Base-by-base conservation (phyloP, 2,797 vertebrate genomes). In the Paedocypris micromegethes region DNA sequence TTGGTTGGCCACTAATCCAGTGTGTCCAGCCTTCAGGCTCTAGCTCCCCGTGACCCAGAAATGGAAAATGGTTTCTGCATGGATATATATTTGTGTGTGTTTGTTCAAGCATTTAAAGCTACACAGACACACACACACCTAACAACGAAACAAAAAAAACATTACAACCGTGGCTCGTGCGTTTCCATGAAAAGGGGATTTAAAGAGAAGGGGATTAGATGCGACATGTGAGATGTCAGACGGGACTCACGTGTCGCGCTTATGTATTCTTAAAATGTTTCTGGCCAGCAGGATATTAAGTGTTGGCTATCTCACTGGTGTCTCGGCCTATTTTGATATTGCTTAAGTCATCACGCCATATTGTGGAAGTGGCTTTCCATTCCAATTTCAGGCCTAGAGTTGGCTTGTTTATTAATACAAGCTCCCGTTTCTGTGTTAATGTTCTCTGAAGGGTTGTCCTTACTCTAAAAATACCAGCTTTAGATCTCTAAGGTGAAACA, bases 321-420 rank as follows among this genome's bases (percentile, higher is more conserved):
- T 39, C 3, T 3, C 2, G 42, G 9, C 76, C 77, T 78, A 78
- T 81, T 84, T 82, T 80, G 9, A 77, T 82, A 75, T 80, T 75
- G 75, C 9, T n/a, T 2, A 3, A 4, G 75, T 84, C 81, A 82
- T 84, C 84, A 83, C 86, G 84, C 82, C 65, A 79, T 40, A 68
- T 77, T 81, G 80, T 75, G 64, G 73, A 23, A 1, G 43, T 63
- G 55, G 76, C 73, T 72, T 84, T 83, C 77, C 75, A 54, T 75
- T 58, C 77, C 74, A 66, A 78, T 77, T 81, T 80, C 80, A 73
- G 64, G 42, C 9, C 51, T 50, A 83, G 80, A 88, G 77, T 86
- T 82, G 80, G 51, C 55, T 70, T 39, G 77, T 83, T 82, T 88
- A 85, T 89, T 88, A 86, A 85, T 88, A 86, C 9, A 57, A 77